Evolutionary conservation across 2,113 vertebrate species (phyloP), one percentile per base, ranked within the genome.

Genomic region (Sprattus sprattus): DNA sequence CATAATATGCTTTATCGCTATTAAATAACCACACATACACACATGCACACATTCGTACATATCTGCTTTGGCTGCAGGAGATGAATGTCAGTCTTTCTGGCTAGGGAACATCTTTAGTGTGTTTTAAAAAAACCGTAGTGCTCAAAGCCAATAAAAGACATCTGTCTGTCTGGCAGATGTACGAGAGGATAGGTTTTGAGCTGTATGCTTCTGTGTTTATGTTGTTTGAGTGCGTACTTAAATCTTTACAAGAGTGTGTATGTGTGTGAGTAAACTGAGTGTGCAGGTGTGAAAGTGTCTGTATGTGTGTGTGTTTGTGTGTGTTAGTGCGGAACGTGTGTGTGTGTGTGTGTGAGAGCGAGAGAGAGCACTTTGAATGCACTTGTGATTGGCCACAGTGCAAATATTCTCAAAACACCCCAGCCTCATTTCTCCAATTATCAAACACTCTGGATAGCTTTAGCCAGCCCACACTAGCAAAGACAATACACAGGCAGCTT

Each of bases 1-100:
- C 64, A 71, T 71, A 71, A 67, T 67, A 28, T 71, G 64, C 25
- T 71, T 71, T 71, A 10, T 71, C 47, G n/a, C n/a, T 71, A 71
- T 71, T 28, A 71, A 9, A 71, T 7, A 32, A 25, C 32, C n/a
- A 32, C 64, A 71, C 80, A 46, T 52, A 11, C 81, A 49, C 64
- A 81, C 28, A 32, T 22, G 3, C 18, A 22, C 2, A 25, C 60
- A 64, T 22, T 8, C 60, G n/a, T 32, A 71, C 10, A 71, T 71
- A 32, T 71, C n/a, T 71, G 64, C 10, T 32, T 13, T 28, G n/a
- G 9, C 25, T 71, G 9, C 9, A 71, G 32, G n/a, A 28, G n/a
- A 71, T 32, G 8, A 25, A n/a, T n/a, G 0, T 67, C 1, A 60
- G 16, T 13, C 54, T 60, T 60, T 60, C 16, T 18, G 54, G 22